Base-by-base conservation (phyloP, 2,113 vertebrate species). In the Atrichornis clamosus region DNA sequence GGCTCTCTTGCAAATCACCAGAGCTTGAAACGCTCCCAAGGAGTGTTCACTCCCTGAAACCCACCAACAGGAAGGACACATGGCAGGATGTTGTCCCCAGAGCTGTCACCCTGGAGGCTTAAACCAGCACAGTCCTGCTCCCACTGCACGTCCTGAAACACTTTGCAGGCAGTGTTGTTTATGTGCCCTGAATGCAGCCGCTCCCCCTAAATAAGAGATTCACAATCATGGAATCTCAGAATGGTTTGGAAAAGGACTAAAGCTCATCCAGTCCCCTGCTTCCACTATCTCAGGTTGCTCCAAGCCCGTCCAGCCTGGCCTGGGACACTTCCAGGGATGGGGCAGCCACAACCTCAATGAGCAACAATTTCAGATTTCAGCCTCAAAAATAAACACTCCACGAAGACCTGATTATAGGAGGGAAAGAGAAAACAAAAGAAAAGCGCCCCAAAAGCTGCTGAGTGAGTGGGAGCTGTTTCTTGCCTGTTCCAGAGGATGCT, bases 11-110 rank as follows among this genome's bases (percentile, higher is more conserved):
- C 18, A 49, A 50, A 32, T 9, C 1, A 0, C 27, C 26, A 39
- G 37, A 58, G 13, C 47, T 41, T 63, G 68, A 39, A 63, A 22
- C 13, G 12, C 7, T n/a, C 0, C 1, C 26, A 17, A 15, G 5
- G 39, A n/a, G n/a, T n/a, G n/a, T n/a, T n/a, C n/a, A n/a, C n/a
- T n/a, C n/a, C n/a, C n/a, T n/a, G n/a, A n/a, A n/a, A n/a, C n/a
- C 10, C 13, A 15, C 2, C 0, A 1, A 1, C 11, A 42, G 30
- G 10, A 41, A 37, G 52, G 33, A 52, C 37, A 46, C n/a, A 52
- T 12, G 42, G 60, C 1, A 1, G 22, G 26, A 32, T 41, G 39
- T 10, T 53, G 30, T 75, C 16, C 33, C 75, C 58, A 82, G 52
- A 72, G 17, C 52, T 27, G 35, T 44, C 47, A 39, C 47, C 28